phyloP scores from a whole-genome alignment of 1,140 invertebrate species.

The Drosophila novamexicana region DNA sequence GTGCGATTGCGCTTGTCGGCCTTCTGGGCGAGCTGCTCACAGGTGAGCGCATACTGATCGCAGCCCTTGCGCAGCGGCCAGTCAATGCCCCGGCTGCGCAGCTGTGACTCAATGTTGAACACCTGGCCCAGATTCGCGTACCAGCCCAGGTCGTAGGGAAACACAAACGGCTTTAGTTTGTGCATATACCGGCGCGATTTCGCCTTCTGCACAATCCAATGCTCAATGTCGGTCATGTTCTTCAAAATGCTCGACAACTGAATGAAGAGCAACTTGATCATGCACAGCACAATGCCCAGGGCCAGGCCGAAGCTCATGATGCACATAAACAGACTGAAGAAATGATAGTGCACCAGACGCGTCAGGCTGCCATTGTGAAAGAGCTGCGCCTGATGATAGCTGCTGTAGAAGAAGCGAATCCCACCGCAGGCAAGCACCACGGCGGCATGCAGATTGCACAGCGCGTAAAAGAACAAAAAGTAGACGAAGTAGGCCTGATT shows the following conservation, averaged over 20 bases:
- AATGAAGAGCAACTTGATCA: conserved; percentile 93
- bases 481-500: conserved; percentile 95
- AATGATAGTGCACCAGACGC: conserved; percentile 86
- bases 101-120: conserved; percentile 87
- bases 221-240: conserved; percentile 97
- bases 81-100: conserved; percentile 90
- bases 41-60: conserved; percentile 94
- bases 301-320: conserved; percentile 94
- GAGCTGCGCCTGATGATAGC: conserved; percentile 84
- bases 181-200: conserved; percentile 86
- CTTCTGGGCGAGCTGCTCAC: conserved; percentile 96
- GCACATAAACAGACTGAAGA: conserved; percentile 87
- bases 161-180: conserved; percentile 87
- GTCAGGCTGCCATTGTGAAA: background rate
- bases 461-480: conserved; percentile 94
- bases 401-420: conserved; percentile 88
- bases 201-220: conserved; percentile 96
- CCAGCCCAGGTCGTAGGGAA: conserved; percentile 95
- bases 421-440: conserved; percentile 90
- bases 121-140: conserved; percentile 85
- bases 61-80: conserved; percentile 94
- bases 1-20: conserved; percentile 91
- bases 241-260: conserved; percentile 92
- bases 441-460: conserved; percentile 93
- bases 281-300: conserved; percentile 94